Evolutionary conservation across 2,797 vertebrate species (phyloP).

Genomic region (Diplodus puntazzo): DNA sequence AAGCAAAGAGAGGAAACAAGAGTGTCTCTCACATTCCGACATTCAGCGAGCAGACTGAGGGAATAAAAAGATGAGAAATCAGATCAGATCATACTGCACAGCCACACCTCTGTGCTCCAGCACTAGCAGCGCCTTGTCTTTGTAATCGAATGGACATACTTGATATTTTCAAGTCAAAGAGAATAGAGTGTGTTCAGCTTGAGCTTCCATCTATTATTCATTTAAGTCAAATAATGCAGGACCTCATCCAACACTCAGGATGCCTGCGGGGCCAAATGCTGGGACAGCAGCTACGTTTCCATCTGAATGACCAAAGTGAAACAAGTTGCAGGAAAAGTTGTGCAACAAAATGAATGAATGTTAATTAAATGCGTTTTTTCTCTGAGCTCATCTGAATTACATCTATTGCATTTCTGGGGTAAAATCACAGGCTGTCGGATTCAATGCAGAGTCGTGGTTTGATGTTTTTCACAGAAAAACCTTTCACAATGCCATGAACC

Average conservation of each 20-base stretch:
- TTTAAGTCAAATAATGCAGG: constrained; percentile 49
- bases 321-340: not conserved
- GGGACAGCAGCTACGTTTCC: constrained; percentile 1
- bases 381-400: not conserved
- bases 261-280: not conserved
- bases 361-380: not conserved
- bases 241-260: constrained; percentile 14
- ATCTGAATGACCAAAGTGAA: not conserved
- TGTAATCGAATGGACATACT: constrained; percentile 24
- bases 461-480: not conserved
- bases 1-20: not conserved
- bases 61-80: constrained; percentile 31
- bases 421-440: not conserved
- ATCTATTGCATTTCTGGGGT: not conserved
- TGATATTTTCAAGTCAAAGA: constrained; percentile 39
- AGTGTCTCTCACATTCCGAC: not conserved
- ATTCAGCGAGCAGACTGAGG: not conserved
- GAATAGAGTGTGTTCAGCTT: constrained; percentile 13
- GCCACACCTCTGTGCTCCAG: constrained; percentile 11
- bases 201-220: constrained; percentile 37
- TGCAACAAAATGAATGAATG: not conserved
- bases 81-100: constrained; percentile 25
- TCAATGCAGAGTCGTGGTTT: not conserved
- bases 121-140: constrained; percentile 12
- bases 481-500: not conserved